Conservation (phyloP, 2,797 vertebrate genomes). For the Bradypus variegatus region DNA sequence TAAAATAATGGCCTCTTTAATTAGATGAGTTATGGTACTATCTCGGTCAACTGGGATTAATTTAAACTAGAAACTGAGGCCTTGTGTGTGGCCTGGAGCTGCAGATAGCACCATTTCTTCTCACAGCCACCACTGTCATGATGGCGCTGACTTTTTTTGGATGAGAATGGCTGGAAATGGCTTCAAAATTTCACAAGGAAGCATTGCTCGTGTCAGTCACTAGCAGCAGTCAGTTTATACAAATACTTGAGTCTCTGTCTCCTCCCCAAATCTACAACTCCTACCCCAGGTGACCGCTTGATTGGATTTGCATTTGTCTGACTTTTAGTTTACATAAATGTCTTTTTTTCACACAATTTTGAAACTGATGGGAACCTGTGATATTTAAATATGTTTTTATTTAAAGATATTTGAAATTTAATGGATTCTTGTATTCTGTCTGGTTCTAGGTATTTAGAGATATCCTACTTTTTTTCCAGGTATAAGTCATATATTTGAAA, state of each 20-base stretch:
- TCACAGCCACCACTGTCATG: not conserved
- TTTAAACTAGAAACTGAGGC: not conserved
- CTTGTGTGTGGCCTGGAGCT: not conserved
- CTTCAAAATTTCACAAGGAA: not conserved
- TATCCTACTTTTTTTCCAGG: not conserved
- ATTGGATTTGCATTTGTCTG: not conserved
- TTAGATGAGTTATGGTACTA: not conserved
- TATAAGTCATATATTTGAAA: conserved; percentile 1
- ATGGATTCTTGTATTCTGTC: conserved; percentile 18
- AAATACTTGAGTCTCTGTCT: not conserved
- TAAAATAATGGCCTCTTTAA: not conserved
- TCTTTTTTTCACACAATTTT: not conserved
- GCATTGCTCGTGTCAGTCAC: not conserved
- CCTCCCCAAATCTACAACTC: not conserved
- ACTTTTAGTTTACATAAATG: not conserved
- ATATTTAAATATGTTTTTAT: not conserved
- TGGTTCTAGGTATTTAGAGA: not conserved
- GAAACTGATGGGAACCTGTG: not conserved
- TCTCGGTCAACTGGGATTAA: not conserved
- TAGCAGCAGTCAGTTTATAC: not conserved
- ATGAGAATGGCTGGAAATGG: not conserved
- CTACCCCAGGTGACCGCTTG: not conserved
- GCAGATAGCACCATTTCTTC: not conserved
- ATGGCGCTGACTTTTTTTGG: not conserved
- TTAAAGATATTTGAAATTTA: not conserved